Evolutionary conservation across 2,888 invertebrate species (phyloP).

Genomic region (Synanthedon vespiformis): DNA sequence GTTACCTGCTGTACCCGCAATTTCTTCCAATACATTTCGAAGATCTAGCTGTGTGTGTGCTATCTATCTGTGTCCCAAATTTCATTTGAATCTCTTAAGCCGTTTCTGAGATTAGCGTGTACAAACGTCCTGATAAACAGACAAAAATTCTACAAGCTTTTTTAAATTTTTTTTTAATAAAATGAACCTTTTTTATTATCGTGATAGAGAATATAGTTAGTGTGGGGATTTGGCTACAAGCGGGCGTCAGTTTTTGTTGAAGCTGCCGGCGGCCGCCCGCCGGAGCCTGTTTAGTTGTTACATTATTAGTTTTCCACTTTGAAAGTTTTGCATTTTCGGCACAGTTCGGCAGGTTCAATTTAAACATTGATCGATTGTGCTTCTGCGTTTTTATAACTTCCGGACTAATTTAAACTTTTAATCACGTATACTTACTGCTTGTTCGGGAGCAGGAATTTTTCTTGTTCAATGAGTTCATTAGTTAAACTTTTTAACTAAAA

Average conservation of each 20-base stretch:
- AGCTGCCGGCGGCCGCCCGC: slow-evolving; percentile 19
- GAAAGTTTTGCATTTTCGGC: slow-evolving; percentile 47
- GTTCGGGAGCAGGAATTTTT: slow-evolving; percentile 15
- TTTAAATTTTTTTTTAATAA: too few species aligned
- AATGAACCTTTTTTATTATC: too few species aligned
- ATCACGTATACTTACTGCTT: slow-evolving; percentile 9
- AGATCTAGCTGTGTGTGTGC: too few species aligned
- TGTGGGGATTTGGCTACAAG: not conserved
- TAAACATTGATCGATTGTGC: slow-evolving; percentile 27
- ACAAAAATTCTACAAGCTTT: too few species aligned
- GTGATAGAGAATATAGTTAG: too few species aligned
- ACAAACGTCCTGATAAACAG: too few species aligned
- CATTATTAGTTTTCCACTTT: slow-evolving; percentile 58
- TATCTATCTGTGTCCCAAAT: too few species aligned
- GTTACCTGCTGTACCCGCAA: too few species aligned
- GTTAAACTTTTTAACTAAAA: too few species aligned
- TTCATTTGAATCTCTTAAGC: too few species aligned
- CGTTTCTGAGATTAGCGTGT: too few species aligned
- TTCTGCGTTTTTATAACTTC: slow-evolving; percentile 23
- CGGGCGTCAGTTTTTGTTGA: slow-evolving; percentile 37
- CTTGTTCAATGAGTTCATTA: slow-evolving; percentile 11
- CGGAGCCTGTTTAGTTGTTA: slow-evolving; percentile 36
- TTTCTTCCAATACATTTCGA: too few species aligned
- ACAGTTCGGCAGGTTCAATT: slow-evolving; percentile 31
- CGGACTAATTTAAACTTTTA: slow-evolving; percentile 29